Percentiles rank a stretch among this genome's conserved stretches.
phyloP scores from a whole-genome alignment of 2,113 vertebrate species.

The Setophaga coronata region DNA sequence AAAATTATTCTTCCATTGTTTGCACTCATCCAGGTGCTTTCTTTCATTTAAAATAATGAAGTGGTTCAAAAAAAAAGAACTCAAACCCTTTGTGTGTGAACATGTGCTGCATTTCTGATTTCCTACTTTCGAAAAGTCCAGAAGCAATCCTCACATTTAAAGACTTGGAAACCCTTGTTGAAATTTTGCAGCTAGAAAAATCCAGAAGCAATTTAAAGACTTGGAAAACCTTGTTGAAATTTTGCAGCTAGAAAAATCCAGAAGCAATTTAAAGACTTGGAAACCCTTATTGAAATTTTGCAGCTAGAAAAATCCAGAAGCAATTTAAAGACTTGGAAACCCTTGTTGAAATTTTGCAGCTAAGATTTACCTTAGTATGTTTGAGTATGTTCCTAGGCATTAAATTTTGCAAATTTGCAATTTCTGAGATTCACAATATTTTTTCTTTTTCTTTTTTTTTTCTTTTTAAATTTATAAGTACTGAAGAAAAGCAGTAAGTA shows the following conservation, averaged over 20 bases:
- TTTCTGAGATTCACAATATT: neutral
- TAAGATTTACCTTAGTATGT: neutral
- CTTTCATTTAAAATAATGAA: constrained; percentile 10
- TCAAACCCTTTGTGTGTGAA: neutral
- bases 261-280: neutral
- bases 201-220: neutral
- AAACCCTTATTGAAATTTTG: neutral
- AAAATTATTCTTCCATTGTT: constrained; percentile 2
- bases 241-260: neutral
- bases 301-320: neutral
- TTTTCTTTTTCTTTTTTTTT: neutral
- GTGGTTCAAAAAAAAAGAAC: neutral
- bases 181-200: neutral
- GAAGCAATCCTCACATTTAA: neutral
- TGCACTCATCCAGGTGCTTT: neutral
- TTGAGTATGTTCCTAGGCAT: neutral
- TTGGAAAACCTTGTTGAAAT: neutral
- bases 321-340: neutral
- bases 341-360: neutral
- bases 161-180: neutral
- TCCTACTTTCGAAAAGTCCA: neutral
- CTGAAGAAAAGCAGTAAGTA: neutral
- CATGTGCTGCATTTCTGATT: neutral
- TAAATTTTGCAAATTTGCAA: neutral
- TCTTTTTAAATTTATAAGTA: neutral